These are phyloP conservation scores for Orthosia gracilis DNA, from an alignment of 2,888 invertebrate genomes.

Conservation along the genomic window DNA sequence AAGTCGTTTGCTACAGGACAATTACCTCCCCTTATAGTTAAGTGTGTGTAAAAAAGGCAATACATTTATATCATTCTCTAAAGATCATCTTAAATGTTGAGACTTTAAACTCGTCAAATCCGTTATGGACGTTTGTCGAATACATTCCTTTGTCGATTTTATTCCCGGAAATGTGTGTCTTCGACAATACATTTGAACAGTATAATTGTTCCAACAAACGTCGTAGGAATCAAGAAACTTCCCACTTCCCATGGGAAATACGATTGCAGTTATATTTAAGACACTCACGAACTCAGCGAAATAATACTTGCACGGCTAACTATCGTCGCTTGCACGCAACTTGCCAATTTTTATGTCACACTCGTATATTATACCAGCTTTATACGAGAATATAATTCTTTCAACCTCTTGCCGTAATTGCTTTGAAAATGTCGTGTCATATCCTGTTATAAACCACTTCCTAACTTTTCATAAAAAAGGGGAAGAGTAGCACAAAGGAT, in stretches of 20 bases:
- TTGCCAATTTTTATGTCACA: conserved; percentile 46
- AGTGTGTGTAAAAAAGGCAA: too few relatives aligned
- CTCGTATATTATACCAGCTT: conserved; percentile 1
- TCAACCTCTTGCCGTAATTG: conserved; percentile 3
- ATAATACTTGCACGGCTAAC: conserved; percentile 25
- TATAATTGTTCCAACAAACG: conserved; percentile 14
- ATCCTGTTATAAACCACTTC: neutral
- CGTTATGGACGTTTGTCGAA: too few relatives aligned
- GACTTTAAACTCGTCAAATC: too few relatives aligned
- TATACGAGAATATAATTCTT: conserved; percentile 22
- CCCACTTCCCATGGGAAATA: conserved; percentile 56
- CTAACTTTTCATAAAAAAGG: conserved; percentile 21
- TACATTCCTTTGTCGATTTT: too few relatives aligned
- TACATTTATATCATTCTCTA: too few relatives aligned
- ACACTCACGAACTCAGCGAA: conserved; percentile 49
- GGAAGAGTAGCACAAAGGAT: conserved; percentile 11
- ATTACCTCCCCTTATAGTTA: neutral
- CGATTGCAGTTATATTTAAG: conserved; percentile 26
- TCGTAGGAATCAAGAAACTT: conserved; percentile 39
- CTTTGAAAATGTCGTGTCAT: neutral
- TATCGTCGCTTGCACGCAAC: conserved; percentile 36
- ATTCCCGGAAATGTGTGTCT: neutral
- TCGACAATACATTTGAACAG: neutral
- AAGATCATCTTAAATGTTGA: too few relatives aligned
- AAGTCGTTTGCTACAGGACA: neutral